Base-by-base conservation (phyloP, 2,888 invertebrate species). In the Drosophila robusta region DNA sequence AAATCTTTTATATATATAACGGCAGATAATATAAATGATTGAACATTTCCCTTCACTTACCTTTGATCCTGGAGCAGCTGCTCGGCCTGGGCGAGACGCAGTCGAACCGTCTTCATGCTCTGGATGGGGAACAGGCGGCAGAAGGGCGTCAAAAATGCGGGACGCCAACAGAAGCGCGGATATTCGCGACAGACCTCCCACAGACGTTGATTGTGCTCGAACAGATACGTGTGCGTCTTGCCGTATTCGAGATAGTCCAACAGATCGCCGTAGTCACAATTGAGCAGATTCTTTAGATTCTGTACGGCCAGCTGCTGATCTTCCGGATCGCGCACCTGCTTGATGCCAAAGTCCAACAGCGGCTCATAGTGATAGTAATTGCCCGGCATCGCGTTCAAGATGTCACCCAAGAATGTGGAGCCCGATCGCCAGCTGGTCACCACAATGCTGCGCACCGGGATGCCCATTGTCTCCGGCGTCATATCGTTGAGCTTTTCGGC, bases 291-390 rank as follows among this genome's bases (percentile, higher is more conserved):
- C 90, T 95, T 95, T 55, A 97, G 93, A 89, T 94, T 95, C 61
- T 92, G 92, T 66, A 97, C 90, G 26, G 96, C 96, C 77, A 94
- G 92, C 41, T 94, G 93, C n/a, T 95, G 94, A 49, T 95, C 92
- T 3, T 96, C 95, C 22, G 95, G 94, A 8, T 95, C 95, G 83
- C 97, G 94, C 63, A 97, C 95, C 93, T 97, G 97, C 75, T 95
- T 94, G 79, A 97, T 97, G 69, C 95, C 96, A 92, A 95, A 96
- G 89, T 96, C 95, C 66, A 97, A 93, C 68, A 98, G 93, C 34
- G 98, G 98, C 92, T 98, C 98, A 90, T 97, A 98, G 91, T 97
- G 97, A 93, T 97, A 98, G 92, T 94, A 98, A 91, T 96, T 97
- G 32, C 95, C 97, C 16, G 97, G 97, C 90, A 97, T 94, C 26